phyloP scores from a whole-genome alignment of 2,888 invertebrate genomes.

The Chrysotoxum bicinctum region DNA sequence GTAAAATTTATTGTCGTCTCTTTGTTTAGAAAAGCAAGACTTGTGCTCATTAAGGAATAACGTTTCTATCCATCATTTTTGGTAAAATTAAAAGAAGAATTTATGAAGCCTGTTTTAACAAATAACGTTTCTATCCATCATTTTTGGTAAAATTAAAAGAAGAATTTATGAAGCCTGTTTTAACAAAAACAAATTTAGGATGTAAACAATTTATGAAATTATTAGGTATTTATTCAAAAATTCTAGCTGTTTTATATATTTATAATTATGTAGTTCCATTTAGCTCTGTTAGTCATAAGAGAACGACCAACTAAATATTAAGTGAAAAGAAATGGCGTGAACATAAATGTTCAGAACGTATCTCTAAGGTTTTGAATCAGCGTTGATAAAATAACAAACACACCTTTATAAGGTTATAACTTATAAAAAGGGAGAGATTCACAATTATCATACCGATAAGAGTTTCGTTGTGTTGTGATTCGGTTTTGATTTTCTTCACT shows the following conservation, averaged over 20 bases:
- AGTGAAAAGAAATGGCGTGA: neutral
- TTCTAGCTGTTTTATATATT: neutral
- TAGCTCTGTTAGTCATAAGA: neutral
- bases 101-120: neutral
- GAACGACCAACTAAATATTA: neutral
- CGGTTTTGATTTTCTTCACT: neutral
- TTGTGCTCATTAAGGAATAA: too few relatives aligned
- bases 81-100: neutral
- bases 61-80: neutral
- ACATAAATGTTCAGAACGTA: neutral
- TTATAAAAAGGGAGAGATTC: neutral
- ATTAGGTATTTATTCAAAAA: too few relatives aligned
- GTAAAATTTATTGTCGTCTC: neutral
- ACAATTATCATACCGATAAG: neutral
- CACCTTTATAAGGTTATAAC: neutral
- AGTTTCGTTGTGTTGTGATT: slow-evolving; percentile 3
- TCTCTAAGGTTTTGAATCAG: neutral
- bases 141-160: neutral
- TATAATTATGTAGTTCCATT: neutral
- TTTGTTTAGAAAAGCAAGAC: neutral
- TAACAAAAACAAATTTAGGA: too few relatives aligned
- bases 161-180: neutral
- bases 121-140: neutral
- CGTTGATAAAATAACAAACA: neutral
- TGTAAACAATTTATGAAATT: too few relatives aligned